Base-by-base conservation (phyloP, 2,888 invertebrate species). In the Sinohyriopsis cumingii region DNA sequence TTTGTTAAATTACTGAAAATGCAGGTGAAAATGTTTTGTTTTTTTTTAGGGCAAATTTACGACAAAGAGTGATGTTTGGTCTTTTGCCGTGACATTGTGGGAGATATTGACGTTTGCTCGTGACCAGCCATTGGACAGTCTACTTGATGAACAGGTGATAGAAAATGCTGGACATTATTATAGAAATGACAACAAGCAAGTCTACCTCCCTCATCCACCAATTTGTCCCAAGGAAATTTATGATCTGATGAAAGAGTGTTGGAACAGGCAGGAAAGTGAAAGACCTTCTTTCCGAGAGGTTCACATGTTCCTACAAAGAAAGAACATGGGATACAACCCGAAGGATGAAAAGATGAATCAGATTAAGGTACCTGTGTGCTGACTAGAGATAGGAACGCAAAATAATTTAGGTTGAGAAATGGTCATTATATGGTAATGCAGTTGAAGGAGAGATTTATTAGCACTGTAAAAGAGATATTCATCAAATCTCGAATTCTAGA, bases 181-280 rank as follows among this genome's bases (percentile, higher is more conserved):
- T 90, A 93, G 94, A 86, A 93, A 94, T 86, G 93, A 89, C 92
- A 93, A 94, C 86, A 93, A 88, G 92, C 85, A 87, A 91, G 77
- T 87, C 69, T 91, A 92, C 79, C 91, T 95, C 65, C 93, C 93
- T 54, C 93, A 94, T 76, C 96, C 95, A 20, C 91, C 93, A 60
- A 93, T 93, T 73, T 96, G 96, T 90, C 95, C 96, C 59, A 92
- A 94, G 78, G 96, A 97, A 90, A 94, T 97, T 75, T 96, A 95
- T 91, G 96, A 95, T 90, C 93, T 96, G 82, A 95, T 97, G 95
- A 93, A 94, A 82, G 96, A 96, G 90, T 97, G 96, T 91, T 97
- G 96, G 96, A 94, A 95, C 83, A 92, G 95, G 68, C 94, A 94
- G 83, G 94, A 95, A 65, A 92, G 92, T 67, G 94, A 95, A 85